A percentile compares a stretch with the other conserved stretches of the same genome.
phyloP scores from a whole-genome alignment of 2,888 invertebrate genomes.

The Epirrita christyi region DNA sequence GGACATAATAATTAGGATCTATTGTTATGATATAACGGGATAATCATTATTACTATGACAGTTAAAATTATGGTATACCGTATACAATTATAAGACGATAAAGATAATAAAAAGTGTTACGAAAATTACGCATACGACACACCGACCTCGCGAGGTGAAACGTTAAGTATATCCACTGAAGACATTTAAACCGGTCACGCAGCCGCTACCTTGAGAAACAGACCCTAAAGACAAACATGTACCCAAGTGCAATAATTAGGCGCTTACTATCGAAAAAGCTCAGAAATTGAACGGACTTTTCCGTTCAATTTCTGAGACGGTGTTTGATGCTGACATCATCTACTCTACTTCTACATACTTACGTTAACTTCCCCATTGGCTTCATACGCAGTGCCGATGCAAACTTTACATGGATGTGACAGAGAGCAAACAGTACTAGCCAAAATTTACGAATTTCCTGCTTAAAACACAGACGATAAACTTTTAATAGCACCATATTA shows the following conservation, averaged over 20 bases:
- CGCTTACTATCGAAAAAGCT: no score
- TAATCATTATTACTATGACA: slow-evolving; percentile 30
- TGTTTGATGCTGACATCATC: no score
- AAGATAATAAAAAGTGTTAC: slow-evolving; percentile 37
- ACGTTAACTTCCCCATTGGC: no score
- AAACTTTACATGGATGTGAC: slow-evolving; percentile 63
- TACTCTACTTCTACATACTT: no score
- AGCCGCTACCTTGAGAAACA: slow-evolving; percentile 25
- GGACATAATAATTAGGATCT: slow-evolving; percentile 15
- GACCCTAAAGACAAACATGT: slow-evolving; percentile 46
- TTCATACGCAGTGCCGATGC: slow-evolving; percentile 47
- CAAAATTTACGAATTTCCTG: no score
- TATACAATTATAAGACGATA: slow-evolving; percentile 34
- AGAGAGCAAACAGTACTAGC: slow-evolving; percentile 12
- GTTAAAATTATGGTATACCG: slow-evolving; percentile 26
- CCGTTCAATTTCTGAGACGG: no score
- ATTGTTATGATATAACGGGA: slow-evolving; percentile 31
- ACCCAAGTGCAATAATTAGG: no score
- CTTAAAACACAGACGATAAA: no score
- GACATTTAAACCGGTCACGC: slow-evolving; percentile 52
- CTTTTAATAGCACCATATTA: slow-evolving; percentile 34
- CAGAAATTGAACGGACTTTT: no score
- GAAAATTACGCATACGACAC: slow-evolving; percentile 42
- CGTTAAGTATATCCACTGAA: slow-evolving; percentile 6
- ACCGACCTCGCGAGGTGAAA: slow-evolving; percentile 37